Evolutionary conservation across 2,797 vertebrate species (phyloP), one percentile per base, ranked within the genome.

Genomic region (Ctenochaetus hawaiiensis): DNA sequence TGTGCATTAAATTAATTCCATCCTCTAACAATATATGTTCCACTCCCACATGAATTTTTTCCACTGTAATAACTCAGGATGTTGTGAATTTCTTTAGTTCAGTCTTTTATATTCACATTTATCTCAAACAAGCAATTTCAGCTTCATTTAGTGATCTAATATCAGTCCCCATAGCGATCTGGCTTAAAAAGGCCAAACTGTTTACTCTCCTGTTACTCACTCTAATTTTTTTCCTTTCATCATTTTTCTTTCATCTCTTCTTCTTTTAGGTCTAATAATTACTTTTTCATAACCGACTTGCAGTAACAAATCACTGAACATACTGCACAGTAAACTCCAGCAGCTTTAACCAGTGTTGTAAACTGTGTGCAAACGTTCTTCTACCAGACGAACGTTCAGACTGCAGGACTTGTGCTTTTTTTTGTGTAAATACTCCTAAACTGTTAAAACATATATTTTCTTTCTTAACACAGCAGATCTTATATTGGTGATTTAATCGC

Each of bases 181-280:
- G 62, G 61, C 71, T 79, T 78, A 44, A 86, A 86, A 80, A 68
- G 56, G 17, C 59, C 4, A 6, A 67, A 80, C 76, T 80, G 65
- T 72, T 81, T 57, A 6, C 16, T 66, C 43, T 76, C 4, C 54
- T 65, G 47, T 82, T 63, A 68, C 52, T 53, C 70, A 81, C 52
- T 74, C 72, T 72, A 77, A 37, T 39, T 73, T 65, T 65, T 73
- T 23, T 18, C 22, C 69, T 77, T 74, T 77, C 34, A 77, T 81
- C 67, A 16, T 59, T 47, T 37, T 79, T 23, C 47, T 75, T 77
- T 87, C 18, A 78, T 85, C 54, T 77, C 34, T 22, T 63, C 79
- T 67, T 58, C 68, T 73, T 68, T 18, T 37, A 64, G 47, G 65
- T 83, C 64, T 69, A 64, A 83, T 68, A 30, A 72, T 63, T 83